A percentile compares a stretch with the other conserved stretches of the same genome.
Evolutionary conservation across 2,888 invertebrate species (phyloP).

Genomic region (Pristionchus japonicus): DNA sequence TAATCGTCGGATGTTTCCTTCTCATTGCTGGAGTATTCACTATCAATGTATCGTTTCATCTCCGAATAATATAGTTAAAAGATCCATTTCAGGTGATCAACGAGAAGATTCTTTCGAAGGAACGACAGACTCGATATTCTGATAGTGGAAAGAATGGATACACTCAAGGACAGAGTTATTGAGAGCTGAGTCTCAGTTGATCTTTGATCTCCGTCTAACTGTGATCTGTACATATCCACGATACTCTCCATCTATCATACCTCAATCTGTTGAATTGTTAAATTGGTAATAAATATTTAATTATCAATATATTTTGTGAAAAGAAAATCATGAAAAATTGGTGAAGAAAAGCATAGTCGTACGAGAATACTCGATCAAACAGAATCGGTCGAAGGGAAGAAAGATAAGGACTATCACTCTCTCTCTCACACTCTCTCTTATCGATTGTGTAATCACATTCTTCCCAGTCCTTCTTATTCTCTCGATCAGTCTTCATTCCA

Average conservation of each 20-base stretch:
- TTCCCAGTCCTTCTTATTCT: neutral
- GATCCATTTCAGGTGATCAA: slow-evolving; percentile 57
- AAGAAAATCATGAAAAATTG: neutral
- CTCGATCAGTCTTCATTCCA: neutral
- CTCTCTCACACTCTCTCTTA: slow-evolving; percentile 27
- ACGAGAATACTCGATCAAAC: neutral
- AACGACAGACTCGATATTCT: neutral
- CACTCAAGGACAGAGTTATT: neutral
- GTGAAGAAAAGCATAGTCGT: neutral
- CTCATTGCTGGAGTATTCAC: slow-evolving; percentile 70
- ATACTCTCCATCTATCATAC: neutral
- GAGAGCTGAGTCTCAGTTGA: neutral
- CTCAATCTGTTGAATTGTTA: neutral
- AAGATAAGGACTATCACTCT: slow-evolving; percentile 8
- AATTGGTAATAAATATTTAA: neutral
- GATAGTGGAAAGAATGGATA: neutral
- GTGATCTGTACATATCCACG: slow-evolving; percentile 10
- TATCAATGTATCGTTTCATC: slow-evolving; percentile 51
- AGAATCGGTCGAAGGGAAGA: neutral
- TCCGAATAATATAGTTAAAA: neutral
- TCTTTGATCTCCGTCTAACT: slow-evolving; percentile 4
- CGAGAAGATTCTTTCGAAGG: slow-evolving; percentile 68
- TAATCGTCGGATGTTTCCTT: slow-evolving; percentile 70
- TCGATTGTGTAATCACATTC: slow-evolving; percentile 10
- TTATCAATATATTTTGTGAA: neutral